Conservation (phyloP, 1,140 invertebrate species). For the Pseudoatta argentina region DNA sequence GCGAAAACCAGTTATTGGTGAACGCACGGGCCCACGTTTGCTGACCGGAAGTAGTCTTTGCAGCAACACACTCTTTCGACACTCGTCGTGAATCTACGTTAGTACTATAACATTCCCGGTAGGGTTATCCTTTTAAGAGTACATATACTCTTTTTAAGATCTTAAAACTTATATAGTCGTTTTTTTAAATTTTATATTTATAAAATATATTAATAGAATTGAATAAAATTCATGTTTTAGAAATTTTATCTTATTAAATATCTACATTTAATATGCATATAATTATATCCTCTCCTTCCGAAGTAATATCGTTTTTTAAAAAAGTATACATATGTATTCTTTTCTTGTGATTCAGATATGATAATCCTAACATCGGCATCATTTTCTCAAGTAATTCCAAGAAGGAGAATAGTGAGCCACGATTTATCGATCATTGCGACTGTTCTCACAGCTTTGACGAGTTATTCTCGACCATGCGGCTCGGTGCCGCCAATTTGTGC, state of each 20-base stretch:
- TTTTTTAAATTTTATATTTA: too few relatives aligned
- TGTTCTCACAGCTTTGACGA: slow-evolving; percentile 27
- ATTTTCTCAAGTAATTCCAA: slow-evolving; percentile 8
- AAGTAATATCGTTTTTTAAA: too few relatives aligned
- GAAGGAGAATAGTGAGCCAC: slow-evolving; percentile 47
- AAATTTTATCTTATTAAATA: too few relatives aligned
- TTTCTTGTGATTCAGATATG: too few relatives aligned
- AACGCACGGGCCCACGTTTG: slow-evolving; percentile 56
- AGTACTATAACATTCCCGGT: slow-evolving; percentile 25
- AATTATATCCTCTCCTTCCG: too few relatives aligned
- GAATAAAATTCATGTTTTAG: too few relatives aligned
- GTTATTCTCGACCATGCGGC: neutral
- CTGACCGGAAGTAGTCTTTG: slow-evolving; percentile 67
- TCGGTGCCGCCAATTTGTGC: slow-evolving; percentile 10
- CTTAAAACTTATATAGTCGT: too few relatives aligned
- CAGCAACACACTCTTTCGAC: slow-evolving; percentile 68
- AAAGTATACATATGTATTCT: too few relatives aligned
- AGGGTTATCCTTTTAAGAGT: too few relatives aligned
- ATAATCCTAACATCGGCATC: neutral
- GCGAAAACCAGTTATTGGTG: slow-evolving; percentile 78
- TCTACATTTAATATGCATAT: too few relatives aligned
- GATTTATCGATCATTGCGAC: slow-evolving; percentile 42
- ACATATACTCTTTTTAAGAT: too few relatives aligned
- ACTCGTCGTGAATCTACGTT: slow-evolving; percentile 34
- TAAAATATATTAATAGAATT: too few relatives aligned